A percentile compares a stretch with the other conserved stretches of the same genome.
Conservation (phyloP, 2,888 invertebrate genomes). For the Perdita meconis region DNA sequence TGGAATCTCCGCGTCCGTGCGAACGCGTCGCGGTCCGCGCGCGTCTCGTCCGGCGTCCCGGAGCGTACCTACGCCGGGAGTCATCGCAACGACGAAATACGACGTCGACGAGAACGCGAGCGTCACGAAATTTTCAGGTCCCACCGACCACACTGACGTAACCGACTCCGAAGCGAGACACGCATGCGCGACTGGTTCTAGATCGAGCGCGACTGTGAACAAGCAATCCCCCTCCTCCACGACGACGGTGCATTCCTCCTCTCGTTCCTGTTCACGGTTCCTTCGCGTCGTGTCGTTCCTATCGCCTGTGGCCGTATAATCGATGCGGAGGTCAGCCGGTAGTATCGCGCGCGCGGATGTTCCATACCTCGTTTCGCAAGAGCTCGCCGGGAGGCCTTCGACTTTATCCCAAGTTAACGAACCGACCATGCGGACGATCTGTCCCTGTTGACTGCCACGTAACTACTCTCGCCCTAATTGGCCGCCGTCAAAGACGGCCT, state of each 20-base stretch:
- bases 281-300: slow-evolving; percentile 19
- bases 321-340: slow-evolving; percentile 63
- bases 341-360: slow-evolving; percentile 16
- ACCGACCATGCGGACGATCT: neutral
- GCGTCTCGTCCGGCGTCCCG: too few species aligned
- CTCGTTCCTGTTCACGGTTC: slow-evolving; percentile 36
- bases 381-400: neutral
- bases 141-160: slow-evolving; percentile 34
- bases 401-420: slow-evolving; percentile 23
- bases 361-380: slow-evolving; percentile 47
- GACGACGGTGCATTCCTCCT: slow-evolving; percentile 6
- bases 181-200: slow-evolving; percentile 56
- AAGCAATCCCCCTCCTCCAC: slow-evolving; percentile 29
- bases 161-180: slow-evolving; percentile 6
- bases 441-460: neutral
- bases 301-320: slow-evolving; percentile 55
- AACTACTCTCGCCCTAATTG: slow-evolving; percentile 3
- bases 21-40: neutral
- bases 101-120: slow-evolving; percentile 17
- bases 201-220: slow-evolving; percentile 32
- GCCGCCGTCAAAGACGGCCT: neutral
- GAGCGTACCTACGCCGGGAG: too few species aligned
- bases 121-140: slow-evolving; percentile 45
- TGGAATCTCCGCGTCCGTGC: too few species aligned
- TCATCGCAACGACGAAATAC: neutral